Conservation (phyloP, 2,888 invertebrate genomes). For the Phaedon cochleariae region DNA sequence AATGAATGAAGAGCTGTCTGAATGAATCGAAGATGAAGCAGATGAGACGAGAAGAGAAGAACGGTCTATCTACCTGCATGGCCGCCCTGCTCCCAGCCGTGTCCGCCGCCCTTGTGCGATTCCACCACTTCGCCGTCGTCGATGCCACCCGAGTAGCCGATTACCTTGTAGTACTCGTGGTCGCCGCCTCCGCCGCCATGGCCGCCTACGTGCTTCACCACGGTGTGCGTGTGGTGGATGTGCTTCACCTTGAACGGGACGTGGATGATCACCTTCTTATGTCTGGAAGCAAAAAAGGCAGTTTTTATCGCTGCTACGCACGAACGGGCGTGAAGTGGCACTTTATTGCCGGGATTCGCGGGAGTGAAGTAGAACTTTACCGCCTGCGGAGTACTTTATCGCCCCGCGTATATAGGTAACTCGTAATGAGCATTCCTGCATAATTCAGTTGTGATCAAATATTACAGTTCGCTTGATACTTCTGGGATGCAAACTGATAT, state of each 20-base stretch:
- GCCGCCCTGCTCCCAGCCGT: slow-evolving; percentile 48
- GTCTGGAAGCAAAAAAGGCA: slow-evolving; percentile 53
- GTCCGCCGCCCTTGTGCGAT: slow-evolving; percentile 54
- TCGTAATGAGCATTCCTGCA: too few species aligned
- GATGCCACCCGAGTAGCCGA: slow-evolving; percentile 74
- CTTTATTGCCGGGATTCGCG: too few species aligned
- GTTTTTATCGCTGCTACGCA: too few species aligned
- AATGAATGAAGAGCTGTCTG: too few species aligned
- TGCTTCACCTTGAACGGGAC: slow-evolving; percentile 81
- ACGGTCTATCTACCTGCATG: slow-evolving; percentile 39
- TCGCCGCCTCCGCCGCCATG: slow-evolving; percentile 63
- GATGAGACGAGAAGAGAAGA: slow-evolving; percentile 15
- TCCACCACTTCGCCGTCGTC: slow-evolving; percentile 62
- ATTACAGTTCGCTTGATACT: too few species aligned
- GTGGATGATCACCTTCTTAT: slow-evolving; percentile 80
- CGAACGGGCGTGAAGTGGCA: too few species aligned
- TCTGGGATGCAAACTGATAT: too few species aligned
- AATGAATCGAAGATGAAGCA: background rate
- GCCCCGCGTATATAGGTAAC: too few species aligned
- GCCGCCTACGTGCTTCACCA: slow-evolving; percentile 75
- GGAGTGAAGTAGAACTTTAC: too few species aligned
- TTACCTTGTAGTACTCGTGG: slow-evolving; percentile 73
- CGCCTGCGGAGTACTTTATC: too few species aligned
- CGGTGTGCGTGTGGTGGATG: slow-evolving; percentile 80
- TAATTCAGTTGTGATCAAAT: too few species aligned